phyloP scores from a whole-genome alignment of 2,113 vertebrate species.

The Campylorhamphus procurvoides region DNA sequence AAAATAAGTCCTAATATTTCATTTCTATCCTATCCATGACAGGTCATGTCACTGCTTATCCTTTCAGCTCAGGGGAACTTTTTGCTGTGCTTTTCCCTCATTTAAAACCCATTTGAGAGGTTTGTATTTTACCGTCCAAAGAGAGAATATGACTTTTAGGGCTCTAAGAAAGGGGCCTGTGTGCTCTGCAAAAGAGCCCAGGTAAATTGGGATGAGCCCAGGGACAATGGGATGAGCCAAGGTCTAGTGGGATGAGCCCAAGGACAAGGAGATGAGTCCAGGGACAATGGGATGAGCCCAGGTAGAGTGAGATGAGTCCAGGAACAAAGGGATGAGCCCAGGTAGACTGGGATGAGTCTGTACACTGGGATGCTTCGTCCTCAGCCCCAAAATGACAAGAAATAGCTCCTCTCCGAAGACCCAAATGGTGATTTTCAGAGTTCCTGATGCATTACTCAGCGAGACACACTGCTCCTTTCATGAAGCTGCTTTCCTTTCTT shows the following conservation, averaged over 20 bases:
- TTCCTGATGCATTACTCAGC: neutral
- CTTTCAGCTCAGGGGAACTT: neutral
- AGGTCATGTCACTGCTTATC: neutral
- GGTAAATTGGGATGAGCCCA: neutral
- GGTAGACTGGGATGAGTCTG: neutral
- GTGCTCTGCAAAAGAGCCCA: neutral
- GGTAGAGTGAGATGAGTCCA: neutral
- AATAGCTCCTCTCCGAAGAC: neutral
- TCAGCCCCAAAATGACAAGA: neutral
- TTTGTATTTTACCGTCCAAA: neutral
- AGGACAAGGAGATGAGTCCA: neutral
- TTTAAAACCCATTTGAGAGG: neutral
- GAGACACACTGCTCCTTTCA: neutral
- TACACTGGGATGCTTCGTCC: neutral
- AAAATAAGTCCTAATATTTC: neutral
- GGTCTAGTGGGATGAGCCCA: neutral
- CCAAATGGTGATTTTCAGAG: neutral
- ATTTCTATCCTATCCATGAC: neutral
- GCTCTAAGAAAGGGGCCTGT: neutral
- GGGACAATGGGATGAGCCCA: neutral
- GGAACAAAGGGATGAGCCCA: neutral
- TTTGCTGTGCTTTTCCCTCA: neutral
- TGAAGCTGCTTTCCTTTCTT: neutral
- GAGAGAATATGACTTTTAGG: neutral
- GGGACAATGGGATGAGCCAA: neutral